Evolutionary conservation across 2,113 vertebrate species (phyloP).

Genomic region (human (Homo sapiens)): DNA sequence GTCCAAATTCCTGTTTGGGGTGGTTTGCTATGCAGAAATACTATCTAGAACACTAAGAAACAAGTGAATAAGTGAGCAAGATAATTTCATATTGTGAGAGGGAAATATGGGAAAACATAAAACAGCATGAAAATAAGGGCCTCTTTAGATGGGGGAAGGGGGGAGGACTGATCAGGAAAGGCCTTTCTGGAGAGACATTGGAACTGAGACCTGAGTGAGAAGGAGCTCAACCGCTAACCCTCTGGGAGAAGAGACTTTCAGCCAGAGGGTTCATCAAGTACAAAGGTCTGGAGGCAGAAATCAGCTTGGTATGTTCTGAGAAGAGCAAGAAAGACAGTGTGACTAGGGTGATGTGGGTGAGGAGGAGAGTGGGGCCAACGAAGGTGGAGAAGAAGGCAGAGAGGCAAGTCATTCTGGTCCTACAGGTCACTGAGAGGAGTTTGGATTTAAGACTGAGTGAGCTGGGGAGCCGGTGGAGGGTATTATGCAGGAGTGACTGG

Average conservation of each 20-base stretch:
- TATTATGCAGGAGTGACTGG: neutral
- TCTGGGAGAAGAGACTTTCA: neutral
- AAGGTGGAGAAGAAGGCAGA: neutral
- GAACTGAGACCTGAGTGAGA: neutral
- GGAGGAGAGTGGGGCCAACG: neutral
- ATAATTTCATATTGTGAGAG: neutral
- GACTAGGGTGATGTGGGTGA: neutral
- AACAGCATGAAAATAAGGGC: neutral
- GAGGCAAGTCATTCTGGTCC: neutral
- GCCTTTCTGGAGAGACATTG: neutral
- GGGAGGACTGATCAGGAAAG: neutral
- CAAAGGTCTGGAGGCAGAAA: constrained; percentile 18
- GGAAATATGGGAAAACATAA: neutral
- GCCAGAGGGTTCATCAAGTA: neutral
- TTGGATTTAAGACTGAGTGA: neutral
- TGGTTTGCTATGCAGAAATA: neutral
- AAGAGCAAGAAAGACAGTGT: neutral
- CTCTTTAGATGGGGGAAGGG: neutral
- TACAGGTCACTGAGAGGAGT: neutral
- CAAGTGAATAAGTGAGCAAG: neutral
- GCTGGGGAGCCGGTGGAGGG: neutral
- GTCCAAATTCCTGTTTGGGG: neutral
- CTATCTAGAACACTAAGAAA: neutral
- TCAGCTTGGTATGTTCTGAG: neutral
- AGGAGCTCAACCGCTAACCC: neutral